A percentile compares a stretch with the other conserved stretches of the same genome.
These are phyloP conservation scores for Lepidochrysops patricia DNA, from an alignment of 2,888 invertebrate genomes.

Conservation along the genomic window DNA sequence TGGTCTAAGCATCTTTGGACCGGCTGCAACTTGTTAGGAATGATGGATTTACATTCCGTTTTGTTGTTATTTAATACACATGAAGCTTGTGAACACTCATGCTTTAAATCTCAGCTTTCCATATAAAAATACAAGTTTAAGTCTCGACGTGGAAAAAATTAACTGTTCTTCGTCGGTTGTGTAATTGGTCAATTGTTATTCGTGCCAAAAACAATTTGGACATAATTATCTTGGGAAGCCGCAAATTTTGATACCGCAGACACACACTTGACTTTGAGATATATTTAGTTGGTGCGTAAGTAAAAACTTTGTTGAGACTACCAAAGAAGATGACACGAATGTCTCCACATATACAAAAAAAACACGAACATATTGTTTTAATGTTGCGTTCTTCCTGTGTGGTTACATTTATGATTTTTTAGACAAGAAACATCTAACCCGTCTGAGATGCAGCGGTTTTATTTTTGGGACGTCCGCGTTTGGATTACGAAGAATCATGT, in stretches of 20 bases:
- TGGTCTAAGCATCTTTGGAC: not conserved
- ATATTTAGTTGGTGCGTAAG: not conserved
- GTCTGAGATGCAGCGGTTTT: conserved; percentile 4
- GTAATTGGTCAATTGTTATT: not conserved
- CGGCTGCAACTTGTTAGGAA: not conserved
- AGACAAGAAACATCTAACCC: conserved; percentile 8
- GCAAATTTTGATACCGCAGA: not conserved
- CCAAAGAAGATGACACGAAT: too few species aligned
- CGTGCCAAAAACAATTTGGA: conserved; percentile 6
- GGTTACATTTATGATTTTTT: conserved; percentile 13
- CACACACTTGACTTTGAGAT: conserved; percentile 6
- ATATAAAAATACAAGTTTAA: not conserved
- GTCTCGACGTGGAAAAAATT: not conserved
- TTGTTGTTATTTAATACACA: not conserved
- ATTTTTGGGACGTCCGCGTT: conserved; percentile 3
- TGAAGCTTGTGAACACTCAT: not conserved
- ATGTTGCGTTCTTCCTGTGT: conserved; percentile 1
- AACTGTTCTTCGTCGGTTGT: not conserved
- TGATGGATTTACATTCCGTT: not conserved
- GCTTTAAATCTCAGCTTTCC: not conserved
- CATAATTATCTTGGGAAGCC: conserved; percentile 5
- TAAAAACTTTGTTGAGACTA: too few species aligned
- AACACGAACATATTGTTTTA: not conserved
- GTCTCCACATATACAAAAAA: not conserved
- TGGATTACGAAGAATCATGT: not conserved